These are phyloP conservation scores for Troides oblongomaculatus DNA, from an alignment of 2,888 invertebrate species.

Conservation along the genomic window DNA sequence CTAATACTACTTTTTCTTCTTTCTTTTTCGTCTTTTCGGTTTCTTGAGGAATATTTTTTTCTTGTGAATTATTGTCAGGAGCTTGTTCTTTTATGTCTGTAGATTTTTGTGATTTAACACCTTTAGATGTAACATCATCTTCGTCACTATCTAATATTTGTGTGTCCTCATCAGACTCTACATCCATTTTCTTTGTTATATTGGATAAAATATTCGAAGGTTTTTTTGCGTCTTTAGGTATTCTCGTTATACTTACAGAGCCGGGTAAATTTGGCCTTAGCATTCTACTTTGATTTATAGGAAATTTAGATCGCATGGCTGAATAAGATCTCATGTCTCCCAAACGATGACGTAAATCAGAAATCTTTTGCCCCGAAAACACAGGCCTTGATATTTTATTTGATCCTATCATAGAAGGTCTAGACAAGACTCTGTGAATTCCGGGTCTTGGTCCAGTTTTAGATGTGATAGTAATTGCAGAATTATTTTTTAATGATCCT, in stretches of 20 bases:
- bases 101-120: slow-evolving; percentile 36
- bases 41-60: slow-evolving; percentile 24
- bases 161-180: slow-evolving; percentile 63
- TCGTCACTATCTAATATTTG: slow-evolving; percentile 69
- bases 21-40: slow-evolving; percentile 29
- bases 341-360: slow-evolving; percentile 63
- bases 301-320: slow-evolving; percentile 57
- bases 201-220: slow-evolving; percentile 30
- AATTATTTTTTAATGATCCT: slow-evolving; percentile 80
- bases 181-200: slow-evolving; percentile 45
- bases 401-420: slow-evolving; percentile 57
- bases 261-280: slow-evolving; percentile 62
- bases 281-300: slow-evolving; percentile 52
- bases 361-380: slow-evolving; percentile 66
- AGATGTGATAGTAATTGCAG: slow-evolving; percentile 81
- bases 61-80: slow-evolving; percentile 20
- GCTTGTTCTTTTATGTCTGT: slow-evolving; percentile 32
- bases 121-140: slow-evolving; percentile 31
- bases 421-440: slow-evolving; percentile 58
- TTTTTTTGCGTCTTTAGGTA: slow-evolving; percentile 57
- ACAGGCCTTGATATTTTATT: slow-evolving; percentile 57
- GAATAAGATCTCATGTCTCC: slow-evolving; percentile 61
- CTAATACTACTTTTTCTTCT: slow-evolving; percentile 17
- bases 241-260: slow-evolving; percentile 72
- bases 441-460: slow-evolving; percentile 64